A percentile compares a stretch with the other conserved stretches of the same genome.
phyloP scores from a whole-genome alignment of 2,888 invertebrate species.

The Sycophila texana region DNA sequence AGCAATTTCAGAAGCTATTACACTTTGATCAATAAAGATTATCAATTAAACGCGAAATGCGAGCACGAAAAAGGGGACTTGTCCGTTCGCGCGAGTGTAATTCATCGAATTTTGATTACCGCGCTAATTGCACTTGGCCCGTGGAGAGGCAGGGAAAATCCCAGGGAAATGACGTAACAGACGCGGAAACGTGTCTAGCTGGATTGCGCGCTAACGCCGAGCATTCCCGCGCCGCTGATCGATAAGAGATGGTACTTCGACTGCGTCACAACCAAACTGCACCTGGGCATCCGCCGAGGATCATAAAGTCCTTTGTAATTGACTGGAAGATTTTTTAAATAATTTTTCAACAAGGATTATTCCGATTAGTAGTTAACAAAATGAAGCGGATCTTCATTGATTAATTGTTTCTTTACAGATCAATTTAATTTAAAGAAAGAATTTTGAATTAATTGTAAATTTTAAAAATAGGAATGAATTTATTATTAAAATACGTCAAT shows the following conservation, averaged over 20 bases:
- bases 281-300: too few relatives aligned
- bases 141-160: constrained; percentile 16
- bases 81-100: constrained; percentile 1
- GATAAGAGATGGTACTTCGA: constrained; percentile 6
- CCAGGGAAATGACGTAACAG: constrained; percentile 1
- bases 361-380: too few relatives aligned
- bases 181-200: constrained; percentile 7
- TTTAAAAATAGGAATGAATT: too few relatives aligned
- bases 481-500: too few relatives aligned
- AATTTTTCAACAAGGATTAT: too few relatives aligned
- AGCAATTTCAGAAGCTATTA: constrained; percentile 21
- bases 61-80: neutral
- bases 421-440: too few relatives aligned
- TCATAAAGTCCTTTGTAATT: too few relatives aligned
- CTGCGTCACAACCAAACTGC: too few relatives aligned
- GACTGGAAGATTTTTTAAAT: too few relatives aligned
- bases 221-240: constrained; percentile 1
- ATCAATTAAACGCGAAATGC: constrained; percentile 1
- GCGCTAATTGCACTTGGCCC: constrained; percentile 11
- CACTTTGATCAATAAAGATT: constrained; percentile 14
- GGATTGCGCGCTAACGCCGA: constrained; percentile 14
- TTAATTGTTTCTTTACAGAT: too few relatives aligned
- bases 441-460: too few relatives aligned
- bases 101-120: constrained; percentile 6
- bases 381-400: too few relatives aligned